phyloP scores from a whole-genome alignment of 2,797 vertebrate species.

The Cuniculus paca region DNA sequence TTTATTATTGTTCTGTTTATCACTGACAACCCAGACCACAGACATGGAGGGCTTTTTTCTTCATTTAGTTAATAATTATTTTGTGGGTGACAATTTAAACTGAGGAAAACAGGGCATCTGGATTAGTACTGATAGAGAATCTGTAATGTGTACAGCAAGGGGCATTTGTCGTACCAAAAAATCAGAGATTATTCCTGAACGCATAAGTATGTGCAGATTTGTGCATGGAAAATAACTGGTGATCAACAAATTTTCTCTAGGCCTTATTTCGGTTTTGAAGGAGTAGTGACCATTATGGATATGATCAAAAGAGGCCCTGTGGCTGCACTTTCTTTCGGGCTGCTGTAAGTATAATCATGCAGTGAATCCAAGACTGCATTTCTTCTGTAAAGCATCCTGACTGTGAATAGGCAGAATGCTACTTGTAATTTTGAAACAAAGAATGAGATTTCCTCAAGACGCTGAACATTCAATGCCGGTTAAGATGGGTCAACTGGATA shows the following conservation, averaged over 20 bases:
- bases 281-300: neutral
- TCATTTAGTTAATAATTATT: conserved; percentile 67
- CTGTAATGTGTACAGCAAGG: neutral
- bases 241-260: neutral
- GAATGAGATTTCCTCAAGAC: neutral
- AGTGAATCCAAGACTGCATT: conserved; percentile 16
- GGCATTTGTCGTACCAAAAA: neutral
- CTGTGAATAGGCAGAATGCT: neutral
- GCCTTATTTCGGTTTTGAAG: neutral
- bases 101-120: conserved; percentile 1
- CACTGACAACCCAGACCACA: conserved; percentile 29
- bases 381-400: neutral
- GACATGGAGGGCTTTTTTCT: neutral
- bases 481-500: neutral
- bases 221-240: neutral
- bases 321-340: neutral
- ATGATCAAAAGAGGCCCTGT: conserved; percentile 19
- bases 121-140: conserved; percentile 24
- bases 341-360: neutral
- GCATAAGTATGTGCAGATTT: neutral
- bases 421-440: conserved; percentile 14
- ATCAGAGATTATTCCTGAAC: neutral
- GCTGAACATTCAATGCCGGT: neutral
- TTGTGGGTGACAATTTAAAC: conserved; percentile 51
- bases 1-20: conserved; percentile 70